Evolutionary conservation across 2,797 vertebrate species (phyloP).

Genomic region (Diplodus sargus): DNA sequence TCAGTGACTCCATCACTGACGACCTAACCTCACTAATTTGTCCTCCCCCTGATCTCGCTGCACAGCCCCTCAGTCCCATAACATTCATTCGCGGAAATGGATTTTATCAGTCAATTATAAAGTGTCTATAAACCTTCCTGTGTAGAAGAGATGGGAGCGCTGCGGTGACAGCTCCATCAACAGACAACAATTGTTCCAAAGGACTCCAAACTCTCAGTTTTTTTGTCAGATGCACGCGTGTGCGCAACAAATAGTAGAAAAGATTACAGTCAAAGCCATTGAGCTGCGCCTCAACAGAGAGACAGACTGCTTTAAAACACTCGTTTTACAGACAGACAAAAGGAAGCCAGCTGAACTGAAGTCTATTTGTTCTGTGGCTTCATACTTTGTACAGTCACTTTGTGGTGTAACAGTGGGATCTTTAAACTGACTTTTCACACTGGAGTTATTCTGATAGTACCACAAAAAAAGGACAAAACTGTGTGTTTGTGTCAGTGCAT

Average conservation of each 20-base stretch:
- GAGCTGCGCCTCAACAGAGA: constrained; percentile 43
- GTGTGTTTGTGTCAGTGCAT: neutral
- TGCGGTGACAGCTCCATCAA: constrained; percentile 67
- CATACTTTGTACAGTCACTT: constrained; percentile 24
- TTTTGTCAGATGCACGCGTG: neutral
- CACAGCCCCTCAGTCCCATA: constrained; percentile 42
- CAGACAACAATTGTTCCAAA: constrained; percentile 56
- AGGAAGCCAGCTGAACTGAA: constrained; percentile 54
- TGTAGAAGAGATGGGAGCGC: constrained; percentile 43
- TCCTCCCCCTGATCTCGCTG: constrained; percentile 38
- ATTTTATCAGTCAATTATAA: constrained; percentile 66
- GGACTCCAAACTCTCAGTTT: constrained; percentile 43
- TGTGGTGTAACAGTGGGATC: constrained; percentile 44
- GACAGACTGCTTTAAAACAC: constrained; percentile 55
- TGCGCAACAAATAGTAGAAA: constrained; percentile 58
- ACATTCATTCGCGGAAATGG: constrained; percentile 49
- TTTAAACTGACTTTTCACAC: constrained; percentile 39
- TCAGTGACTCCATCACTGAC: constrained; percentile 32
- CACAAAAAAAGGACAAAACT: constrained; percentile 21
- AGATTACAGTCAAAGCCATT: constrained; percentile 63
- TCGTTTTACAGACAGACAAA: constrained; percentile 55
- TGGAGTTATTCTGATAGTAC: constrained; percentile 32
- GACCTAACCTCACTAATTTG: constrained; percentile 41
- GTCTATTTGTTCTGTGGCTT: constrained; percentile 54
- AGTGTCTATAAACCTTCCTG: constrained; percentile 55